These are phyloP conservation scores for Pseudocheirus occidentalis DNA, from an alignment of 2,797 vertebrate species.

Conservation along the genomic window DNA sequence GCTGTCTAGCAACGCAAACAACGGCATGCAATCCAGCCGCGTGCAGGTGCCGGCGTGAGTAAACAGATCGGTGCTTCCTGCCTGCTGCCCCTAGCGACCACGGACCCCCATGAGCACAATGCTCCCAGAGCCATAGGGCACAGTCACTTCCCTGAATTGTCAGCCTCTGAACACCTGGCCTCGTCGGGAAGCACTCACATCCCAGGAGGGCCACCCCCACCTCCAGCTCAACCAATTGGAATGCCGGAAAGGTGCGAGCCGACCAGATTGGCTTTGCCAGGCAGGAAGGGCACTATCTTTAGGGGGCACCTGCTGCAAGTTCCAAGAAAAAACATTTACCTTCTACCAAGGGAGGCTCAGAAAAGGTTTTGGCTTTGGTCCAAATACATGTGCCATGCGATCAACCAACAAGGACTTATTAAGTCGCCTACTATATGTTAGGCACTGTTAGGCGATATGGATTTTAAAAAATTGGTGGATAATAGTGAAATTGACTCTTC, in stretches of 20 bases:
- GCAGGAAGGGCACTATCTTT: background rate
- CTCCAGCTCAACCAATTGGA: background rate
- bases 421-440: background rate
- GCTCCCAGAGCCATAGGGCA: background rate
- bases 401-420: background rate
- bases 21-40: slow-evolving; percentile 74
- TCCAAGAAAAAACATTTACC: background rate
- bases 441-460: background rate
- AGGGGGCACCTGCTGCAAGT: background rate
- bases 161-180: slow-evolving; percentile 76
- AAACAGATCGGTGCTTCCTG: slow-evolving; percentile 74
- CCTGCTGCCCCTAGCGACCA: background rate
- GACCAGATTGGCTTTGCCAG: background rate
- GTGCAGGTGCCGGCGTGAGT: slow-evolving; percentile 79
- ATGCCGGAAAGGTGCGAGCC: background rate
- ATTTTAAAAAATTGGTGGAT: background rate
- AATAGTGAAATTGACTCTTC: background rate
- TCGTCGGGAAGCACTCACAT: background rate
- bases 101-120: background rate
- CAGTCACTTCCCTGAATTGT: slow-evolving; percentile 82
- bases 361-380: background rate
- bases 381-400: background rate
- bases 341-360: background rate
- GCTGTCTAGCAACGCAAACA: slow-evolving; percentile 71
- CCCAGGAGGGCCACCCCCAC: background rate